A percentile compares a stretch with the other conserved stretches of the same genome.
Evolutionary conservation across 2,888 invertebrate genomes (phyloP).

Genomic region (Scaptomyza polygonia): DNA sequence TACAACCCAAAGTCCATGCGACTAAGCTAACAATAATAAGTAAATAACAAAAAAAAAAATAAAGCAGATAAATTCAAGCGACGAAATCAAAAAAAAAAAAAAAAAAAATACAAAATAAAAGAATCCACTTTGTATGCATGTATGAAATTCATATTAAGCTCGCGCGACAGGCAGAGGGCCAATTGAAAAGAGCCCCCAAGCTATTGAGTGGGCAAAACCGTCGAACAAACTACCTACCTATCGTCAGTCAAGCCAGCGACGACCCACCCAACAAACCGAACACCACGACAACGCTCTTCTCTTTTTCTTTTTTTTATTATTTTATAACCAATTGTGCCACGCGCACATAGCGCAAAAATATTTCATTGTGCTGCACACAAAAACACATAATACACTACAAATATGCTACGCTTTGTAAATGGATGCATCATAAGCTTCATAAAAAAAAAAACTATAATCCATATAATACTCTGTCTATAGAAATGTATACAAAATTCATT

Average conservation of each 20-base stretch:
- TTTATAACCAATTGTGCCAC: slow-evolving; percentile 62
- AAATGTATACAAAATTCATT: too few relatives aligned
- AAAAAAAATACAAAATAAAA: slow-evolving; percentile 48
- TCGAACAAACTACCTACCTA: slow-evolving; percentile 43
- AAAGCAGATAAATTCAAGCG: slow-evolving; percentile 27
- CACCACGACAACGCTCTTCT: slow-evolving; percentile 41
- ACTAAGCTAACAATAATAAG: slow-evolving; percentile 58
- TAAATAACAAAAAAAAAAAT: slow-evolving; percentile 19
- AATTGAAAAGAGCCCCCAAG: slow-evolving; percentile 73
- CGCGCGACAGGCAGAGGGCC: slow-evolving; percentile 50
- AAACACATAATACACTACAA: slow-evolving; percentile 12
- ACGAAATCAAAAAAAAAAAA: slow-evolving; percentile 47
- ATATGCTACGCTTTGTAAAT: slow-evolving; percentile 7
- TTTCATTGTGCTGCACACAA: slow-evolving; percentile 46
- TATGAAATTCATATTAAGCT: slow-evolving; percentile 75
- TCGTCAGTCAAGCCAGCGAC: slow-evolving; percentile 52
- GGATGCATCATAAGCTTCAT: slow-evolving; percentile 5
- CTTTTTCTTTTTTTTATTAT: slow-evolving; percentile 45
- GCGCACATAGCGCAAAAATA: slow-evolving; percentile 58
- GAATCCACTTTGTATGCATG: slow-evolving; percentile 73
- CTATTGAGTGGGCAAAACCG: slow-evolving; percentile 66
- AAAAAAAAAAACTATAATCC: too few relatives aligned
- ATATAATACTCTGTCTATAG: too few relatives aligned
- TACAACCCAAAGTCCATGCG: slow-evolving; percentile 67
- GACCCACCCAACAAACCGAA: slow-evolving; percentile 45